Conservation (phyloP, 1,140 invertebrate genomes). For the Homarus americanus region DNA sequence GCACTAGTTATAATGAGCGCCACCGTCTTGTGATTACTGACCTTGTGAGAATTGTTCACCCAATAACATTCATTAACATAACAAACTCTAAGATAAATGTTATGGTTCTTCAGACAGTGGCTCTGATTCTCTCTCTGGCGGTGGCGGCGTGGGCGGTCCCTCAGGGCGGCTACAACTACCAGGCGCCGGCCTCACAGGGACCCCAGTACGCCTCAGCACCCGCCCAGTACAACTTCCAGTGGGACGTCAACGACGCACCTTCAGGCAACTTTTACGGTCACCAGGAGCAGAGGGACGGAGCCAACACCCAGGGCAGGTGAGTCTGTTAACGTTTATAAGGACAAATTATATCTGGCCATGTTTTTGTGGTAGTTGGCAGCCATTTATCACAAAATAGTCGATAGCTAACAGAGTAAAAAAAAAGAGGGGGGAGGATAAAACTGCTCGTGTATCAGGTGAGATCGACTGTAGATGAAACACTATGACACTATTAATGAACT, state of each 20-base stretch:
- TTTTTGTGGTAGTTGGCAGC: too few relatives aligned
- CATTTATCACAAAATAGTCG: too few relatives aligned
- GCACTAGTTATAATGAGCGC: too few relatives aligned
- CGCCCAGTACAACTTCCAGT: conserved; percentile 57
- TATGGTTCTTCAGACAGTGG: background rate
- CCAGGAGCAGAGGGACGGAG: conserved; percentile 45
- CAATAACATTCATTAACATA: too few relatives aligned
- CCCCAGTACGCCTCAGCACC: background rate
- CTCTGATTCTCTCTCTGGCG: background rate
- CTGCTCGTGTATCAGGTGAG: too few relatives aligned
- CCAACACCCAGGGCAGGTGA: conserved; percentile 37
- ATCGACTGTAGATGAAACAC: too few relatives aligned
- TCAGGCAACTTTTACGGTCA: conserved; percentile 55
- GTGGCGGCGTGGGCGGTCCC: background rate
- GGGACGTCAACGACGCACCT: conserved; percentile 49
- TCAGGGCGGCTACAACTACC: background rate
- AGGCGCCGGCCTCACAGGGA: background rate
- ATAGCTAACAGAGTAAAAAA: too few relatives aligned
- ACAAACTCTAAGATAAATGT: too few relatives aligned
- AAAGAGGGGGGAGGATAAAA: too few relatives aligned
- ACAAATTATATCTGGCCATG: background rate
- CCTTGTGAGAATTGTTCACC: too few relatives aligned
- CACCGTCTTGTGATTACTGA: too few relatives aligned
- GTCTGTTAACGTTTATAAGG: background rate
- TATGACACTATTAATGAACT: too few relatives aligned